phyloP scores from a whole-genome alignment of 2,888 invertebrate genomes.

The Steinernema scapterisci region DNA sequence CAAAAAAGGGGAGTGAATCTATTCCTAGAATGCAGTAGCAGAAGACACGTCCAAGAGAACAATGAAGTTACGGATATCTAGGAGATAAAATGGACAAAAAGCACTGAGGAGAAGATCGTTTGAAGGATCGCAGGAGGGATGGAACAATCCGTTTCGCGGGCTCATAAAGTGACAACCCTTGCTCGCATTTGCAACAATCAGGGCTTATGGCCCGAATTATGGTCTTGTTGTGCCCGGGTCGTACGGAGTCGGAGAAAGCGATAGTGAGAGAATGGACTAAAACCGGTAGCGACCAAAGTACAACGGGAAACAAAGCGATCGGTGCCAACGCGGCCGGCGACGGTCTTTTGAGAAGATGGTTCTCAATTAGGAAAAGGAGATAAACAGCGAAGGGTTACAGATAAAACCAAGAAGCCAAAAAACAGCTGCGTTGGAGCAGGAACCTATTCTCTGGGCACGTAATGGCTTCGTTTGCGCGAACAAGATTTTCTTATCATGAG shows the following conservation, averaged over 20 bases:
- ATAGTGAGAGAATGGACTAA: neutral
- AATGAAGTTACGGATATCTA: neutral
- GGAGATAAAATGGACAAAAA: too few species aligned
- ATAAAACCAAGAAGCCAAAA: constrained; percentile 11
- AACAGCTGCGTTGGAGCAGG: constrained; percentile 9
- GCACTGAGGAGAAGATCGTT: too few species aligned
- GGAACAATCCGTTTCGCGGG: too few species aligned
- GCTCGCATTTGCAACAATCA: neutral
- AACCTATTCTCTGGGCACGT: constrained; percentile 26
- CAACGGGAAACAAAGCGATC: too few species aligned
- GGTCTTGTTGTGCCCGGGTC: too few species aligned
- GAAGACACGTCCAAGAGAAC: neutral
- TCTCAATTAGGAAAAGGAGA: neutral
- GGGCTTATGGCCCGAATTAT: neutral
- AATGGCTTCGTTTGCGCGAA: constrained; percentile 1
- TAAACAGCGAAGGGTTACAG: neutral
- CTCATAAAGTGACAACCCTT: neutral
- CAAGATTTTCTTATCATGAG: constrained; percentile 15
- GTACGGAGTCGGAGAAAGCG: too few species aligned
- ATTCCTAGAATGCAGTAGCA: too few species aligned
- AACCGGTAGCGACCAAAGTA: neutral
- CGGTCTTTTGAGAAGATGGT: too few species aligned
- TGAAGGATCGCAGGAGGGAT: too few species aligned
- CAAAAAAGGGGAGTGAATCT: too few species aligned
- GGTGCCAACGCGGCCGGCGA: too few species aligned